Conservation (phyloP, 2,797 vertebrate genomes). For the Anguilla marmorata region DNA sequence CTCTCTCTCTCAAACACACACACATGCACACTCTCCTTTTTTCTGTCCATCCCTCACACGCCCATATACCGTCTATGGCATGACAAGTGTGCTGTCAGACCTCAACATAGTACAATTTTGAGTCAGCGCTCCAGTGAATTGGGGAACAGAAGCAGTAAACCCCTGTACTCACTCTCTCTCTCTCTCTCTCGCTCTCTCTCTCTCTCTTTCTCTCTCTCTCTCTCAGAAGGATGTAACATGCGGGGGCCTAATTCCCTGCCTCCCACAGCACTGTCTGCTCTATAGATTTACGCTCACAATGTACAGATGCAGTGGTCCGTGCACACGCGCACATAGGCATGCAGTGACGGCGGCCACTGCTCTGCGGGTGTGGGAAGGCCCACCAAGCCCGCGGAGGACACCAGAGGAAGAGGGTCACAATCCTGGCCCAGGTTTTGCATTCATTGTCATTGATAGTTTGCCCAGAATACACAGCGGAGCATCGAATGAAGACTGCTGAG, state of each 20-base stretch:
- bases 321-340: neutral
- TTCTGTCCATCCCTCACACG: neutral
- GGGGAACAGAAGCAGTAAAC: neutral
- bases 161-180: neutral
- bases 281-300: conserved; percentile 15
- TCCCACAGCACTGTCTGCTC: neutral
- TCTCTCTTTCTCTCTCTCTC: neutral
- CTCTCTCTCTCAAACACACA: neutral
- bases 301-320: neutral
- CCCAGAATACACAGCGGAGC: neutral
- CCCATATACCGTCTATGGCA: neutral
- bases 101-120: neutral
- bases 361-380: neutral
- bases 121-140: neutral
- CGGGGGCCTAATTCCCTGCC: neutral
- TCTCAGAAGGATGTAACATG: neutral
- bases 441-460: conserved; percentile 12
- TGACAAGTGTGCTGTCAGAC: neutral
- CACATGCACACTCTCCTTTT: neutral
- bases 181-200: neutral
- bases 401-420: neutral
- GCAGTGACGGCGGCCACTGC: neutral
- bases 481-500: neutral
- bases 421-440: neutral
- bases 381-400: neutral